A percentile compares a stretch with the other conserved stretches of the same genome.
These are phyloP conservation scores for Halcyon badia DNA, from an alignment of 2,797 vertebrate genomes.

Conservation along the genomic window DNA sequence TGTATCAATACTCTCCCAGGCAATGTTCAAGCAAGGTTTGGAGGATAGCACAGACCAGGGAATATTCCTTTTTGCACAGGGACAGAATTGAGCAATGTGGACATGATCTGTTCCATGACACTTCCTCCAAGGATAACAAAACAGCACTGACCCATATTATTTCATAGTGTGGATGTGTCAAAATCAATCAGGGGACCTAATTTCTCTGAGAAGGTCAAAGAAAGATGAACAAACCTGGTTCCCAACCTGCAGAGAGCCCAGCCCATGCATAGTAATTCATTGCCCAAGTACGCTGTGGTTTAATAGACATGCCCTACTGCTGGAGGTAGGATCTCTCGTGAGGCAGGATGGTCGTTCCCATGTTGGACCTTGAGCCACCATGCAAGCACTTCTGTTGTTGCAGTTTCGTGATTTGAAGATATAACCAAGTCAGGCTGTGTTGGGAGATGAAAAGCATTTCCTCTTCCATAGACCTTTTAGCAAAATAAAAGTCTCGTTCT, in stretches of 20 bases:
- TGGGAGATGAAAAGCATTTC: neutral
- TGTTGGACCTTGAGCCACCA: neutral
- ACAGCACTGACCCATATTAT: neutral
- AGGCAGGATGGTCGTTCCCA: neutral
- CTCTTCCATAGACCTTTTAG: neutral
- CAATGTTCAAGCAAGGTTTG: neutral
- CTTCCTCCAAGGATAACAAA: neutral
- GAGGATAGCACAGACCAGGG: neutral
- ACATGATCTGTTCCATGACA: neutral
- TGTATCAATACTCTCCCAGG: neutral
- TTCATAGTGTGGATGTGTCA: neutral
- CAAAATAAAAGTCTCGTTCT: neutral
- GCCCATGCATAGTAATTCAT: neutral
- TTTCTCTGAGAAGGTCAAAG: neutral
- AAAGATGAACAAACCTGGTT: neutral
- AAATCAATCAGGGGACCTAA: neutral
- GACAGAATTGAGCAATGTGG: neutral
- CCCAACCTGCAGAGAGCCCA: neutral
- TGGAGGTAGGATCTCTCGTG: neutral
- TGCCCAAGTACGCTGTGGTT: neutral
- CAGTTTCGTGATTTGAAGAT: neutral
- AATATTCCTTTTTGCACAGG: neutral
- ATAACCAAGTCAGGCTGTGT: neutral
- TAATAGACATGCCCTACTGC: neutral
- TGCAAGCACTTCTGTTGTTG: neutral